phyloP scores from a whole-genome alignment of 1,140 invertebrate species.

The Chrysopa pallens region DNA sequence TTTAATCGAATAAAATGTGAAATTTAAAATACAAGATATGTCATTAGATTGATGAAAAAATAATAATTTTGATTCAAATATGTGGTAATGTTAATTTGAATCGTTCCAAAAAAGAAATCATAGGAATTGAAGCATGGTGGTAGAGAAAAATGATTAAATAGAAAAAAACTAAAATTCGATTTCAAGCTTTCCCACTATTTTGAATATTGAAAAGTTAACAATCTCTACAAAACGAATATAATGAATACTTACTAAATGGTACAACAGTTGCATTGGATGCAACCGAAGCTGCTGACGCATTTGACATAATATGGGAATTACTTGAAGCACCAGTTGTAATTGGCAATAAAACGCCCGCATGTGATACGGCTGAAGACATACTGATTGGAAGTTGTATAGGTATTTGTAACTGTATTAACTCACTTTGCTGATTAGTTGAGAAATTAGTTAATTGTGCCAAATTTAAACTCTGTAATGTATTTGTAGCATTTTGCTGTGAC shows the following conservation, averaged over 20 bases:
- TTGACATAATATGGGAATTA: constrained; percentile 2
- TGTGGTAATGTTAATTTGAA: too few relatives aligned
- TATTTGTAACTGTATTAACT: constrained; percentile 51
- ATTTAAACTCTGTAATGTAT: constrained; percentile 54
- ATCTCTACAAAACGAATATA: too few relatives aligned
- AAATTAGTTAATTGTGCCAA: constrained; percentile 54
- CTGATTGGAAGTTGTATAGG: constrained; percentile 61
- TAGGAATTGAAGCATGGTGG: too few relatives aligned
- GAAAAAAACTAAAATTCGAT: too few relatives aligned
- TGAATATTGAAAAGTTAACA: too few relatives aligned
- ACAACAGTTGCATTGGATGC: background rate
- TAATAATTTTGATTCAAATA: too few relatives aligned
- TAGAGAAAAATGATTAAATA: too few relatives aligned
- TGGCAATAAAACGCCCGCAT: constrained; percentile 18
- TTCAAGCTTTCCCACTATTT: too few relatives aligned
- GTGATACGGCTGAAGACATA: constrained; percentile 29
- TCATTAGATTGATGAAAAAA: too few relatives aligned
- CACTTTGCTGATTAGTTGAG: constrained; percentile 48
- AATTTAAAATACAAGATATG: too few relatives aligned
- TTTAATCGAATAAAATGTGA: constrained; percentile 2
- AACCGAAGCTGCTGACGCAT: constrained; percentile 7
- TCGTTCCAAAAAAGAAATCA: too few relatives aligned
- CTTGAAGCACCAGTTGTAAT: constrained; percentile 23
- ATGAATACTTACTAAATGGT: too few relatives aligned
- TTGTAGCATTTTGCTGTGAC: constrained; percentile 21